A percentile compares a stretch with the other conserved stretches of the same genome.
phyloP scores from a whole-genome alignment of 2,888 invertebrate genomes.

The Lepidochrysops patricia region DNA sequence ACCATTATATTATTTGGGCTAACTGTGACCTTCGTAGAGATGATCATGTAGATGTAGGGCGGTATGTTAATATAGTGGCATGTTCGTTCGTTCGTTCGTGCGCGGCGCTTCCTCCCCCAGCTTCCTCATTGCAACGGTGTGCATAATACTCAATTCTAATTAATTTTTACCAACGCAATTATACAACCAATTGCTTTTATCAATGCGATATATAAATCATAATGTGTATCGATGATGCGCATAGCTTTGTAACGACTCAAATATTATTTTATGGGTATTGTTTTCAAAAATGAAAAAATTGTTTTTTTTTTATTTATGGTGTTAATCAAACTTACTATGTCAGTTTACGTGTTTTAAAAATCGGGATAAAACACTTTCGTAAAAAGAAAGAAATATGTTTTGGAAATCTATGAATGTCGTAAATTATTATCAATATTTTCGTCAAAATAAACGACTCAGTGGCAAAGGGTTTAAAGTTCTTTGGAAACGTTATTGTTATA shows the following conservation, averaged over 20 bases:
- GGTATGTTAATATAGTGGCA: not conserved
- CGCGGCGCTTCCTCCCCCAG: not conserved
- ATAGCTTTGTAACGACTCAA: not conserved
- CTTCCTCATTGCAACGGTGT: not conserved
- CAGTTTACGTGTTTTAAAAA: too few relatives aligned
- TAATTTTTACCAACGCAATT: not conserved
- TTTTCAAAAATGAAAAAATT: too few relatives aligned
- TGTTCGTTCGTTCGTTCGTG: not conserved
- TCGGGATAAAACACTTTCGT: too few relatives aligned
- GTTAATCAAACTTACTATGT: too few relatives aligned
- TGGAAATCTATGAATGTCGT: too few relatives aligned
- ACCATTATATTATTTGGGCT: not conserved
- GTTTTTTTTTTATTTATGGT: too few relatives aligned
- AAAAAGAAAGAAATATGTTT: too few relatives aligned
- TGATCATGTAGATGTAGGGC: not conserved
- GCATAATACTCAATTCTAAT: not conserved
- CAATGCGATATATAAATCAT: not conserved
- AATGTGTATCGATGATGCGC: not conserved
- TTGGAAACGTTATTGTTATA: too few relatives aligned
- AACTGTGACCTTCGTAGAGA: not conserved
- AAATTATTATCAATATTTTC: too few relatives aligned
- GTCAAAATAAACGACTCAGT: too few relatives aligned
- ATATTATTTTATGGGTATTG: too few relatives aligned
- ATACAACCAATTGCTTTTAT: not conserved
- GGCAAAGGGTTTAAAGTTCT: too few relatives aligned